Evolutionary conservation across 2,113 vertebrate genomes (phyloP).

Genomic region (Microtus pennsylvanicus): DNA sequence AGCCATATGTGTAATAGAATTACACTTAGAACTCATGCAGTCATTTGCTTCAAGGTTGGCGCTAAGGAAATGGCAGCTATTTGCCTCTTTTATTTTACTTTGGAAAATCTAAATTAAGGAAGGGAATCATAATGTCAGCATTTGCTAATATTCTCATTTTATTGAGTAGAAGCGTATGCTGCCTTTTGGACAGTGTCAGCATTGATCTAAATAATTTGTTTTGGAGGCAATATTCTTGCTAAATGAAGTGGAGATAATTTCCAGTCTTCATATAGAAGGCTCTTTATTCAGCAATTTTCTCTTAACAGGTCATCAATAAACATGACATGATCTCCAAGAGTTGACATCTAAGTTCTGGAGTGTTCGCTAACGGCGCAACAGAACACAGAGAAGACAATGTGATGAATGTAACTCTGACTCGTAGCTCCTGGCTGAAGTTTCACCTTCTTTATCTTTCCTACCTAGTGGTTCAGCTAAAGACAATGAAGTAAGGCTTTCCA

Average conservation of each 20-base stretch:
- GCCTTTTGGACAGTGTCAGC: conserved; percentile 56
- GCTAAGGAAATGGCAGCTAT: neutral
- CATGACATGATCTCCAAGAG: neutral
- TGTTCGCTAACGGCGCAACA: neutral
- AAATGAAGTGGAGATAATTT: conserved; percentile 72
- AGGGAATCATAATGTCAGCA: conserved; percentile 5
- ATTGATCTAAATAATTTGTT: conserved; percentile 66
- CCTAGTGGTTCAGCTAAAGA: neutral
- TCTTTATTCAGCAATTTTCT: conserved; percentile 44
- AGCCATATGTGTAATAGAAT: neutral
- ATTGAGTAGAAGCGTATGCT: neutral
- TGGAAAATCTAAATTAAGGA: conserved; percentile 41
- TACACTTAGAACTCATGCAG: neutral
- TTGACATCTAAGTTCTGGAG: neutral
- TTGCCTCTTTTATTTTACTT: conserved; percentile 4
- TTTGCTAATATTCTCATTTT: conserved; percentile 55
- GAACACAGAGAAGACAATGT: conserved; percentile 3
- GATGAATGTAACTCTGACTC: neutral
- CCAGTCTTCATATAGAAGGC: conserved; percentile 45
- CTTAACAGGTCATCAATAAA: conserved; percentile 24
- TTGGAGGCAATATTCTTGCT: conserved; percentile 62
- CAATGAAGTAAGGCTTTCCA: neutral
- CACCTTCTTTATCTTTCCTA: conserved; percentile 17
- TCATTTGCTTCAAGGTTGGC: neutral
- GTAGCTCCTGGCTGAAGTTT: neutral